These are phyloP conservation scores for Cheiracanthium punctorium DNA, from an alignment of 2,888 invertebrate genomes.

Conservation along the genomic window DNA sequence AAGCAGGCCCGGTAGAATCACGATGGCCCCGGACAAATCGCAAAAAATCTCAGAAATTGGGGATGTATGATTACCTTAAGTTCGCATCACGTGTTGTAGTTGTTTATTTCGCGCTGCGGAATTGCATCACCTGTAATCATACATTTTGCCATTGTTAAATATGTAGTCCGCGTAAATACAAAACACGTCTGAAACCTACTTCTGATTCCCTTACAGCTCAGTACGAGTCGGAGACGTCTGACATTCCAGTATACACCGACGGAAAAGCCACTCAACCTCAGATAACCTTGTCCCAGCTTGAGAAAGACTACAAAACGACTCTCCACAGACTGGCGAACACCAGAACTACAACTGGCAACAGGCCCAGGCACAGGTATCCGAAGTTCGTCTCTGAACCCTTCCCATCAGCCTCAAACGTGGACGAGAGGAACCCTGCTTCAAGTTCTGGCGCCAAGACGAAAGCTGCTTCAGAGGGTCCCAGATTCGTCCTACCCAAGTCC, in stretches of 20 bases:
- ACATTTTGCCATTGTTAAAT: too few species aligned
- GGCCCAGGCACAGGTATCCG: neutral
- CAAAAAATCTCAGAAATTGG: too few species aligned
- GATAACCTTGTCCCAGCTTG: constrained; percentile 35
- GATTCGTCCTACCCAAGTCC: neutral
- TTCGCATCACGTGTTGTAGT: too few species aligned
- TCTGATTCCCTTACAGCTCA: neutral
- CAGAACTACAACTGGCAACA: neutral
- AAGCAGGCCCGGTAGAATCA: too few species aligned
- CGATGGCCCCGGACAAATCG: too few species aligned
- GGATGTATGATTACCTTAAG: too few species aligned
- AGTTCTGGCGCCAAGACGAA: neutral
- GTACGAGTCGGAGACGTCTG: constrained; percentile 6
- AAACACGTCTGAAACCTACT: too few species aligned
- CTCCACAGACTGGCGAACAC: constrained; percentile 10
- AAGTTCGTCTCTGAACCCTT: constrained; percentile 19
- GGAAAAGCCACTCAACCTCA: constrained; percentile 38
- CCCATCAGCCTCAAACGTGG: constrained; percentile 26
- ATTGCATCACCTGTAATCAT: too few species aligned
- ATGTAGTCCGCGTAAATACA: too few species aligned
- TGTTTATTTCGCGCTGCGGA: too few species aligned
- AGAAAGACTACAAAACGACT: constrained; percentile 40
- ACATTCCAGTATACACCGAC: constrained; percentile 42
- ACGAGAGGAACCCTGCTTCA: constrained; percentile 5
- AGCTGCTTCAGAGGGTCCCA: neutral